Base-by-base conservation (phyloP, 2,113 vertebrate species). In the Crotophaga sulcirostris region DNA sequence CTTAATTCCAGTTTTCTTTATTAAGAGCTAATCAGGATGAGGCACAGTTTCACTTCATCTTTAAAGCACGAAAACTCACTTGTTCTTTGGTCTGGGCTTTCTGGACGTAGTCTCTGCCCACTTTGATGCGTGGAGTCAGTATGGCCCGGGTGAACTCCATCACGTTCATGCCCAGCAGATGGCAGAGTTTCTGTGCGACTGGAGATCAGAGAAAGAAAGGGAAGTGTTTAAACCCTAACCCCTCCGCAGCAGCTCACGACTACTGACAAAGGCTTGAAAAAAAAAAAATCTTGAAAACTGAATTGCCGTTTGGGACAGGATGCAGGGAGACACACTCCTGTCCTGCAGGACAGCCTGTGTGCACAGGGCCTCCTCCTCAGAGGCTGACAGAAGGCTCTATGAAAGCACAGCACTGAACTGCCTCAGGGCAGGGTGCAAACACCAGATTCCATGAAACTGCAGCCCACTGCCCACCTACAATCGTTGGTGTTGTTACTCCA, bases 81-180 rank as follows among this genome's bases (percentile, higher is more conserved):
- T 99, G 99, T 66, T 99, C 99, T 97, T 99, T 99, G 93, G 99
- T 99, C 97, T 99, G 99, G 29, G 99, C 99, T 98, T 99, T 99
- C 98, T 99, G 99, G 19, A 99, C 99, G 0, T 99, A 99, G 97
- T 99, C 99, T 93, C 99, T 97, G 93, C 99, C 99, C n/a, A 99
- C 99, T 94, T 99, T 99, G 97, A 99, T 99, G 92, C 99, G 98
- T 0, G 99, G 99, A 1, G 99, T 99, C 69, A 99, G 98, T 84
- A 99, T 99, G 94, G 99, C 99, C 10, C 99, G 98, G 33, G 99
- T 99, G 74, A 99, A 99, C 97, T 99, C 99, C 99, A 99, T 99
- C 62, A 99, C 99, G 33, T 99, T 99, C 98, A 99, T 98, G 34
- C 99, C 99, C 84, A 99, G 98, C 49, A 99, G 98, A 73, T 99